Conservation (phyloP, 2,113 vertebrate genomes). For the Pelobates fuscus region DNA sequence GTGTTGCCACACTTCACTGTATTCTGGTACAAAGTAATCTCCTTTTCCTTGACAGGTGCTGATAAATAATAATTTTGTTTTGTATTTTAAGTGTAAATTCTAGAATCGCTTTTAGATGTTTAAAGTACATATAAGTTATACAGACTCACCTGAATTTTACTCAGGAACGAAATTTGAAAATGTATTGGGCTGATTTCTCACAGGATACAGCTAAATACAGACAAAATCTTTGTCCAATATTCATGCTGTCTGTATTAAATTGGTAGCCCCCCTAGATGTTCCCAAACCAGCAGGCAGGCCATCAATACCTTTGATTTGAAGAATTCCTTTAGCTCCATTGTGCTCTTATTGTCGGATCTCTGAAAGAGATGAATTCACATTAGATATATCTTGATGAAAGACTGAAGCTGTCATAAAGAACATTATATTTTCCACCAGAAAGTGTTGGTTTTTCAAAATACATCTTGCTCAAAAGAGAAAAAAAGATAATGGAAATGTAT, state of each 20-base stretch:
- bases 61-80: too few relatives aligned
- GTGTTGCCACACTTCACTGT: too few relatives aligned
- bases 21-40: too few relatives aligned
- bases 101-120: too few relatives aligned
- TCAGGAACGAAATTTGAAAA: slow-evolving; percentile 53
- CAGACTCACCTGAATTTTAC: slow-evolving; percentile 37
- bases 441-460: background rate
- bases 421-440: background rate
- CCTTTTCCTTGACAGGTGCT: too few relatives aligned
- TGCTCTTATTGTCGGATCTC: background rate
- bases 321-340: slow-evolving; percentile 2
- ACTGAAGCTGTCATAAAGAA: background rate
- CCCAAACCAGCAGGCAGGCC: background rate
- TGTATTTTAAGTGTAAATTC: too few relatives aligned
- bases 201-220: slow-evolving; percentile 34
- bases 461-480: background rate
- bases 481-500: background rate
- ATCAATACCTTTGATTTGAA: slow-evolving; percentile 6
- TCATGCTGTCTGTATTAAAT: slow-evolving; percentile 46
- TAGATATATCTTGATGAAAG: background rate
- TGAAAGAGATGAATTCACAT: background rate
- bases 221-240: slow-evolving; percentile 38
- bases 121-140: fast-evolving
- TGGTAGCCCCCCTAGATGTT: slow-evolving; percentile 26
- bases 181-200: slow-evolving; percentile 59